Percentiles rank a stretch among this genome's conserved stretches.
phyloP scores from a whole-genome alignment of 2,888 invertebrate species.

The Tridacna crocea region DNA sequence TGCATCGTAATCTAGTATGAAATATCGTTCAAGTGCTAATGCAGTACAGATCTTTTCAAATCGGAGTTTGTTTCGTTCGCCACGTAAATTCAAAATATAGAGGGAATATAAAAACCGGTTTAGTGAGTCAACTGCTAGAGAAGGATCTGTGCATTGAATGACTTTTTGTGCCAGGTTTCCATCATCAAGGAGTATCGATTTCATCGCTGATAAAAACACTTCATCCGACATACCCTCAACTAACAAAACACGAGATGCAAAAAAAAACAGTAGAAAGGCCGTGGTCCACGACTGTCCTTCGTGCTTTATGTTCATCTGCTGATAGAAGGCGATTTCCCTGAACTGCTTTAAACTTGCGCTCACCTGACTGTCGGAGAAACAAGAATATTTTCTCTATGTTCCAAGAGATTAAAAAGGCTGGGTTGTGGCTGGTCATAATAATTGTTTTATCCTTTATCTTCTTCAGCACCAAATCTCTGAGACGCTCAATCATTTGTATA shows the following conservation, averaged over 20 bases:
- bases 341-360: neutral
- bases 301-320: neutral
- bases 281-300: slow-evolving; percentile 4
- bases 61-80: slow-evolving; percentile 16
- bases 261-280: neutral
- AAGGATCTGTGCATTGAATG: too few species aligned
- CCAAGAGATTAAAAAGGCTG: too few species aligned
- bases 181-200: neutral
- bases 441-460: slow-evolving; percentile 16
- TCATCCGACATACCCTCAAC: neutral
- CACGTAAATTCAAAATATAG: neutral
- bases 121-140: too few species aligned
- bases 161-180: neutral
- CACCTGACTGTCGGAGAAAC: neutral
- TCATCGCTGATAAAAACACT: neutral
- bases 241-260: too few species aligned
- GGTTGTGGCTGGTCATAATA: slow-evolving; percentile 10
- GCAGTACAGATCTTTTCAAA: neutral
- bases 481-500: slow-evolving; percentile 32
- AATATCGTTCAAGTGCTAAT: neutral
- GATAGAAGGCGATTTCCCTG: neutral
- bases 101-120: too few species aligned
- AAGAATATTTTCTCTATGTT: too few species aligned
- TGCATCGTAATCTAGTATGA: slow-evolving; percentile 24
- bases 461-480: slow-evolving; percentile 23